Evolutionary conservation across 2,888 invertebrate species (phyloP).

Genomic region (Campoplex nolae): DNA sequence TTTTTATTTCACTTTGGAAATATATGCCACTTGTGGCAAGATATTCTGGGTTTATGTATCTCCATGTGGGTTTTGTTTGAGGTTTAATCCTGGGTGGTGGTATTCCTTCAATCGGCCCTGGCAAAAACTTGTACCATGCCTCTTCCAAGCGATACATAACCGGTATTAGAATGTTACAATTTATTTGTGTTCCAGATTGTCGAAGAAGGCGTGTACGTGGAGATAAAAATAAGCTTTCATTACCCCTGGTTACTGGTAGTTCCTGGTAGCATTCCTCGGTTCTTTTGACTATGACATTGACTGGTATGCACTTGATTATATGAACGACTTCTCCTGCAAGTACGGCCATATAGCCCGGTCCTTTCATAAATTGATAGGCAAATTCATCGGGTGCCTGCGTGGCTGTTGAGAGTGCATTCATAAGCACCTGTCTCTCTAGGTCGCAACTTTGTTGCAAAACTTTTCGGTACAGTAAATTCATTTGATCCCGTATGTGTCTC

Average conservation of each 20-base stretch:
- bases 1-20: slow-evolving; percentile 22
- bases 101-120: slow-evolving; percentile 24
- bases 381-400: slow-evolving; percentile 38
- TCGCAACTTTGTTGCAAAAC: slow-evolving; percentile 72
- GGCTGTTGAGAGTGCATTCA: slow-evolving; percentile 68
- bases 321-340: slow-evolving; percentile 21
- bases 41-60: slow-evolving; percentile 40
- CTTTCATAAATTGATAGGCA: slow-evolving; percentile 42
- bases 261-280: slow-evolving; percentile 4
- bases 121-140: slow-evolving; percentile 43
- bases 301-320: slow-evolving; percentile 15
- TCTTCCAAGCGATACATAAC: slow-evolving; percentile 38
- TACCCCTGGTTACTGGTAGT: slow-evolving; percentile 15
- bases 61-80: slow-evolving; percentile 41
- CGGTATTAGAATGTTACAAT: slow-evolving; percentile 43
- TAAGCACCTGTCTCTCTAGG: slow-evolving; percentile 72
- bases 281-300: slow-evolving; percentile 12
- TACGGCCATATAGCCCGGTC: slow-evolving; percentile 33
- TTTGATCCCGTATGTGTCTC: slow-evolving; percentile 67
- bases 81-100: slow-evolving; percentile 35
- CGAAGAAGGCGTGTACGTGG: slow-evolving; percentile 43
- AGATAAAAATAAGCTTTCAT: slow-evolving; percentile 37
- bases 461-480: slow-evolving; percentile 70
- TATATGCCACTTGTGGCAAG: slow-evolving; percentile 55
- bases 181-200: slow-evolving; percentile 41